These are phyloP conservation scores for Pachypanchax playfairii DNA, from an alignment of 2,113 vertebrate genomes.

Conservation along the genomic window DNA sequence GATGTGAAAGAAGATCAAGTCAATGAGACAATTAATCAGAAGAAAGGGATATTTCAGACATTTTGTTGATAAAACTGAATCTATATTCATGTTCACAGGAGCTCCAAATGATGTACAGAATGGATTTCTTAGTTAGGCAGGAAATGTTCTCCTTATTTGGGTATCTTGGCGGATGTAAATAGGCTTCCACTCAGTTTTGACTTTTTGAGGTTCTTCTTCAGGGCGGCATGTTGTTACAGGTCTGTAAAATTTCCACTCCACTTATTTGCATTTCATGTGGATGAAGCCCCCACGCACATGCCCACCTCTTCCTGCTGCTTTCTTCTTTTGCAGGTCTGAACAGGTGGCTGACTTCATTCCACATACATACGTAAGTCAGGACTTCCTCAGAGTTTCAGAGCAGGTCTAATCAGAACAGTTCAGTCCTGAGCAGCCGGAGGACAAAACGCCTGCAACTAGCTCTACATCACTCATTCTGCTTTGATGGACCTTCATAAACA, in stretches of 20 bases:
- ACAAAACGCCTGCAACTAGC: neutral
- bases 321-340: constrained; percentile 36
- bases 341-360: constrained; percentile 9
- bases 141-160: constrained; percentile 18
- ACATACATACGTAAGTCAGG: neutral
- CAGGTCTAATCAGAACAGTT: neutral
- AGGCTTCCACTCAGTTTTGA: neutral
- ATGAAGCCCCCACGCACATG: neutral
- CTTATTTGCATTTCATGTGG: no score
- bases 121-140: neutral
- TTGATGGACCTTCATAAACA: no score
- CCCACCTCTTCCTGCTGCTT: neutral
- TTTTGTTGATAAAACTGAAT: neutral
- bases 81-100: neutral
- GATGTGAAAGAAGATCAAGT: no score
- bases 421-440: neutral
- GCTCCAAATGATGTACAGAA: neutral
- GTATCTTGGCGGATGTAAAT: neutral
- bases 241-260: constrained; percentile 28
- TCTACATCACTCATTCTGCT: no score
- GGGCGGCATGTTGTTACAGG: constrained; percentile 38
- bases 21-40: neutral
- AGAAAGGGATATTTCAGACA: neutral
- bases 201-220: neutral
- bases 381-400: neutral